Evolutionary conservation across 2,888 invertebrate genomes (phyloP), one percentile per base, ranked within the genome.

Genomic region (Apotomis capreana): DNA sequence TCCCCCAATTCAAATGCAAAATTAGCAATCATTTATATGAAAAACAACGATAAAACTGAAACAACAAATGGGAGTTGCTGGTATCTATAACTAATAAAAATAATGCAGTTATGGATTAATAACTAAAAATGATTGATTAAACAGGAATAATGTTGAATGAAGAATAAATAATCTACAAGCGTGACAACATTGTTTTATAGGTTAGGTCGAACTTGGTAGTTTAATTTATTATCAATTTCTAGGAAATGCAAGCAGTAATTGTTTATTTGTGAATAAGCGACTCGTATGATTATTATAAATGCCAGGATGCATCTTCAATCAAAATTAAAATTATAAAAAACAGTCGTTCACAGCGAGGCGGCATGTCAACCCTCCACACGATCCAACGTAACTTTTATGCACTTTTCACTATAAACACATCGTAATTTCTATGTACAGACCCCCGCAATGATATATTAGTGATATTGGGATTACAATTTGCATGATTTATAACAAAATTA

Each of bases 361-460:
- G 88, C 87, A 87, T 89, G 89, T 79, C 82, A 80, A 74, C 78
- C 73, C 77, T 74, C 77, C 77, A 77, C 77, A 71, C 75, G 59
- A 68, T 61, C 68, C 59, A 57, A 74, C 49, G 60, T 63, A 73
- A 63, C 68, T 67, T 74, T 69, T 59, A 57, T 64, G 59, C 79
- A 79, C 87, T 86, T 86, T 83, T 79, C 88, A 88, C 87, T 80
- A 81, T 82, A 81, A 76, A 70, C 84, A 85, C 85, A 68, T 49
- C 76, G 76, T 77, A 76, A 51, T 40, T 52, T 81, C 81, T 77
- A 74, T 76, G 79, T 80, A 84, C 80, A 81, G 80, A 80, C 87
- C 89, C 87, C 84, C 74, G 63, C 79, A 68, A 77, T 75, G 62
- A 74, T 78, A 79, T 84, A 70, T 76, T 78, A 74, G 74, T 37